Conservation (phyloP, 2,797 vertebrate species). For the Catharus ustulatus region DNA sequence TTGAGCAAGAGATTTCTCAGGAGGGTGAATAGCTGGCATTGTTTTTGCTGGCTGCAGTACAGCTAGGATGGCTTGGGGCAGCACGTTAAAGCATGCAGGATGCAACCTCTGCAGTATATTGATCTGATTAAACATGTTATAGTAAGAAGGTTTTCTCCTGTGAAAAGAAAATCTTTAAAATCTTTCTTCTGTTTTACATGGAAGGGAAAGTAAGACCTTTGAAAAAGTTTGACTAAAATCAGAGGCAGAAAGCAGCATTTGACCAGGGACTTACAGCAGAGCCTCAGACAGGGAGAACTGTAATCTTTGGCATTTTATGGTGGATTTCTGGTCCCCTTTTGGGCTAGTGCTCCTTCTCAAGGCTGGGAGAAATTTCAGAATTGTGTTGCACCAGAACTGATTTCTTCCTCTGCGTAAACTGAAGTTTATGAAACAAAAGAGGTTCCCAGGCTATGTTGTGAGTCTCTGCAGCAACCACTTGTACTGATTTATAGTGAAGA, state of each 20-base stretch:
- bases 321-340: background rate
- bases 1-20: background rate
- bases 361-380: background rate
- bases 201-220: background rate
- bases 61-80: background rate
- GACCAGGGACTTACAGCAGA: rapidly evolving
- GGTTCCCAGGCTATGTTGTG: background rate
- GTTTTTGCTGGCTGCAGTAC: background rate
- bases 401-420: background rate
- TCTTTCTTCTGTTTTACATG: background rate
- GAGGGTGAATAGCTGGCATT: background rate
- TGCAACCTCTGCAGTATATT: background rate
- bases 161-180: background rate
- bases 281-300: background rate
- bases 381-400: background rate
- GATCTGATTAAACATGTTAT: background rate
- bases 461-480: background rate
- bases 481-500: background rate
- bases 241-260: background rate
- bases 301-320: background rate
- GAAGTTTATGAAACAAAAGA: background rate
- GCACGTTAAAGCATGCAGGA: background rate
- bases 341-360: background rate
- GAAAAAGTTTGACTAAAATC: background rate
- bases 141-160: background rate